Evolutionary conservation across 2,888 invertebrate genomes (phyloP), one percentile per base, ranked within the genome.

Genomic region (Agrotis clavis): DNA sequence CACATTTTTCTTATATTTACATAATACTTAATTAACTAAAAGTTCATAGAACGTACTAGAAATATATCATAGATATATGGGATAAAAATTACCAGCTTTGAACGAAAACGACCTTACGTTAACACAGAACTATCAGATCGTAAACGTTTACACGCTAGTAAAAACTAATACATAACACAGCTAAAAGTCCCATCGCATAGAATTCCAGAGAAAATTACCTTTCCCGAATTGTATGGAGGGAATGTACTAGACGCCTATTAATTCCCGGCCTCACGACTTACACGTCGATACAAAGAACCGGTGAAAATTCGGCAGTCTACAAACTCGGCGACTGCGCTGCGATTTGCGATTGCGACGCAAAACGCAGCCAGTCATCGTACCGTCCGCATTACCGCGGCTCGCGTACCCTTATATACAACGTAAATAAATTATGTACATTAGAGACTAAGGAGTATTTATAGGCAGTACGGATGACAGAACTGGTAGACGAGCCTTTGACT

Each of bases 31-130:
- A 69, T 64, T 82, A 90, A 62, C 93, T 95, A 95, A 91, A 92
- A 94, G 99, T 99, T 99, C 99, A 99, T 98, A 98, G 99, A 99
- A 99, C 99, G 98, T 99, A 99, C 98, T 97, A 97, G 96, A 97
- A 97, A 98, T 98, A 99, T 99, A 99, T 99, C 99, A 99, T 98
- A 98, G 99, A 99, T 99, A 99, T 99, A 99, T 99, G 98, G 98
- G 98, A 98, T 97, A 98, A 98, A 97, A 97, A 97, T 97, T 97
- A 98, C 98, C 97, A 96, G 96, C 96, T 96, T 95, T 95, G 95
- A 88, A 92, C 92, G 86, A 81, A 9, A 65, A 83, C 91, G 90
- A 92, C 85, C 79, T 75, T 85, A 60, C 69, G 65, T 83, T 77
- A 82, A 86, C 84, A 84, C 81, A 81, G 85, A 82, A 85, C 79